Evolutionary conservation across 2,888 invertebrate genomes (phyloP).

Genomic region (Sympetrum striolatum): DNA sequence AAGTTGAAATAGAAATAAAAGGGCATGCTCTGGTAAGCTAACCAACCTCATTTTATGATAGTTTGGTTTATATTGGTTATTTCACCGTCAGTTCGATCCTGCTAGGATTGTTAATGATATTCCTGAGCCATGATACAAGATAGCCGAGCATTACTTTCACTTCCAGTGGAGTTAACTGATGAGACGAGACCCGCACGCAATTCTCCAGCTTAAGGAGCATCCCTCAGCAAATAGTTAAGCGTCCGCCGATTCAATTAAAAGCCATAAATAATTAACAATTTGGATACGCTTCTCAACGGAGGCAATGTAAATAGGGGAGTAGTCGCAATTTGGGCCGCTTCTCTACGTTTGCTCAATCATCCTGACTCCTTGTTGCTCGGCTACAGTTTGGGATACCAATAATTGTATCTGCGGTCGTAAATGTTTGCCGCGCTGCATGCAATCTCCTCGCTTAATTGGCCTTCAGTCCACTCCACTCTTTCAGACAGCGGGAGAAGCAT

Average conservation of each 20-base stretch:
- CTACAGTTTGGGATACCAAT: slow-evolving; percentile 1
- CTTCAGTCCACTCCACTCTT: slow-evolving; percentile 11
- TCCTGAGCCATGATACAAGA: too few relatives aligned
- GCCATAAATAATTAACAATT: neutral
- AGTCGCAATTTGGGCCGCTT: neutral
- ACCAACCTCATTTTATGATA: too few relatives aligned
- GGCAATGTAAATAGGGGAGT: neutral
- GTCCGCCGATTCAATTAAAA: neutral
- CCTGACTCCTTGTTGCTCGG: neutral
- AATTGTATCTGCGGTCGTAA: slow-evolving; percentile 6
- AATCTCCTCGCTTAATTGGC: slow-evolving; percentile 21
- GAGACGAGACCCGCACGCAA: too few relatives aligned
- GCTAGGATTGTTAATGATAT: too few relatives aligned
- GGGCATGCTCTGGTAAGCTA: too few relatives aligned
- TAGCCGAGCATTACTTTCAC: too few relatives aligned
- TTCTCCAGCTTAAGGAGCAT: too few relatives aligned
- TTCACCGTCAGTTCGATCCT: too few relatives aligned
- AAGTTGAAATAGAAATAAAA: too few relatives aligned
- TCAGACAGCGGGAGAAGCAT: slow-evolving; percentile 2
- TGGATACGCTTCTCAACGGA: neutral
- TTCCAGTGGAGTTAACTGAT: too few relatives aligned
- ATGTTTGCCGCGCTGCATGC: neutral
- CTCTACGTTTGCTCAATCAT: neutral
- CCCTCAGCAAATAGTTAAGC: neutral
- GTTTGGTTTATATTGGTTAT: too few relatives aligned